Evolutionary conservation across 2,888 invertebrate genomes (phyloP), one percentile per base, ranked within the genome.

Genomic region (Baccha elongata): DNA sequence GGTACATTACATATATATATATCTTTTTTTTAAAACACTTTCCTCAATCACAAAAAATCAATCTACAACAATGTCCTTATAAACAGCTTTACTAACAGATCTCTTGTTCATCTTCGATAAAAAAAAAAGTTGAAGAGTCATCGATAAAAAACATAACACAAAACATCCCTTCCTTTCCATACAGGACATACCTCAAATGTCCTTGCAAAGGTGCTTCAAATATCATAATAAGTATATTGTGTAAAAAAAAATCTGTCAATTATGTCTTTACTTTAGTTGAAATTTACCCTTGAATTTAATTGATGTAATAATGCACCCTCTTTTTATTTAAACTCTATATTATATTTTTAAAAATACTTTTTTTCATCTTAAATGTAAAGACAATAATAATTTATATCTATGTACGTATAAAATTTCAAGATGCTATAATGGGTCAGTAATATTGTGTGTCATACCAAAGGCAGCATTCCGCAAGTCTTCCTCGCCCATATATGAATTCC

Each of bases 211-310:
- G 37, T 40, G 37, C 37, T 8, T 40, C 35, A 10, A 3, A n/a
- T 35, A 35, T 35, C 35, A 26, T 26, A n/a, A 35, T 35, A 35
- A 35, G 5, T 35, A 35, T n/a, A n/a, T n/a, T n/a, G n/a, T n/a
- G n/a, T n/a, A n/a, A n/a, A n/a, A n/a, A n/a, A n/a, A n/a, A n/a
- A n/a, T n/a, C n/a, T n/a, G n/a, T n/a, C n/a, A n/a, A n/a, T n/a
- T n/a, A n/a, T n/a, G n/a, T n/a, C n/a, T n/a, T n/a, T 19, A 21
- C 53, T 35, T 35, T n/a, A 29, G n/a, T n/a, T n/a, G 4, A 35
- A 19, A 42, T 65, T 71, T 55, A 72, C 78, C 78, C 72, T 79
- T 40, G 37, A 48, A 67, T 67, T 72, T 72, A 72, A 67, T 72
- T 50, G 60, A 72, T 44, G 52, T 53, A 29, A 44, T 67, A 67